Evolutionary conservation across 2,113 vertebrate species (phyloP).

Genomic region (Anseranas semipalmata): DNA sequence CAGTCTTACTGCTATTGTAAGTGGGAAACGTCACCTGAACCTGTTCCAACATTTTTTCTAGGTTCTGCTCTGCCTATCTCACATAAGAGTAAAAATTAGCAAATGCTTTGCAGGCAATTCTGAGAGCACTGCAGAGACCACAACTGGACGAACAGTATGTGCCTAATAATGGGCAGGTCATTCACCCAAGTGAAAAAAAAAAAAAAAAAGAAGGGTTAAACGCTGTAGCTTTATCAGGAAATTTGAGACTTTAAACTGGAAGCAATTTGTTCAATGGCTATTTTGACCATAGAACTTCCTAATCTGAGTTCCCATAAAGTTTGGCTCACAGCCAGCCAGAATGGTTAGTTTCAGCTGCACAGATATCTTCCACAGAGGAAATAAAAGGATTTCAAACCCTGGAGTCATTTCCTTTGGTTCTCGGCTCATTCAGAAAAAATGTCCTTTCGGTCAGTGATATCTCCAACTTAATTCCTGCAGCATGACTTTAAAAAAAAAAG

Average conservation of each 20-base stretch:
- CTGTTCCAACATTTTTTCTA: neutral
- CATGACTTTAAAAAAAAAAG: conserved; percentile 69
- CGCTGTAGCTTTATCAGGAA: conserved; percentile 63
- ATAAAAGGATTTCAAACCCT: conserved; percentile 84
- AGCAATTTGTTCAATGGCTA: conserved; percentile 80
- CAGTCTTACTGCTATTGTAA: neutral
- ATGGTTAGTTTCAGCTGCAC: conserved; percentile 76
- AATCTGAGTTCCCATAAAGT: conserved; percentile 84
- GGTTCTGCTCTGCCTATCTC: neutral
- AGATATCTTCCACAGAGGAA: conserved; percentile 86
- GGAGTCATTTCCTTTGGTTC: conserved; percentile 90
- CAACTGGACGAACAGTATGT: neutral
- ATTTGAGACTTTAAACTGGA: conserved; percentile 72
- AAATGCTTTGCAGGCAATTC: neutral
- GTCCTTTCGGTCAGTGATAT: conserved; percentile 82
- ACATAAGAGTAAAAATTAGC: neutral
- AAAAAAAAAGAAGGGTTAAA: conserved; percentile 37
- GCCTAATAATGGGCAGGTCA: conserved; percentile 4
- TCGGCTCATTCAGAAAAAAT: conserved; percentile 81
- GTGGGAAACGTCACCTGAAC: neutral
- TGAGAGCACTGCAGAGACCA: conserved; percentile 10
- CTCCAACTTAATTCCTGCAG: conserved; percentile 80
- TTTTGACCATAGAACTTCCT: conserved; percentile 81
- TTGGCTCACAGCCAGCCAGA: conserved; percentile 74
- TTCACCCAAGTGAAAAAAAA: neutral